Base-by-base conservation (phyloP, 2,888 invertebrate species). In the Cremastinae sp. region DNA sequence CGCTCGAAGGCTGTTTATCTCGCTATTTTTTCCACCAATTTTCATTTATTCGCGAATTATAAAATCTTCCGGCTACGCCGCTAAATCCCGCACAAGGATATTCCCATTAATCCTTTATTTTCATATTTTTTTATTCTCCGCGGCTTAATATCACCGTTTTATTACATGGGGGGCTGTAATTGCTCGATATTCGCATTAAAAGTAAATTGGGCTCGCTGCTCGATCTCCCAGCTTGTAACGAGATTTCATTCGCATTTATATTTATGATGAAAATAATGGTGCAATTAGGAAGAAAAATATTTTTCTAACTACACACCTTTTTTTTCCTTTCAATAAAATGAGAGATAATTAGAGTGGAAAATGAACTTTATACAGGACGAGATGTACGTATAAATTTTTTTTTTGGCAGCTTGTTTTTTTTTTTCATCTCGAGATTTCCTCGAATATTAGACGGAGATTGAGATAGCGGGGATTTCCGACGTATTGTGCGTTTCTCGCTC, bases 11-110 rank as follows among this genome's bases (percentile, higher is more conserved):
- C 66, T 81, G 79, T 81, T 69, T 75, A 47, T 59, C 59, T 12
- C 28, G 28, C 75, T 70, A 43, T 71, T 78, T 75, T 41, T 82
- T 83, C 81, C 80, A 75, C 69, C 66, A 79, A 75, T 75, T 71
- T 71, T 66, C 75, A 66, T 71, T 66, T 38, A 28, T 51, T 20
- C 9, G 16, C 34, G 56, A 22, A 16, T 38, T 9, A 9, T 22
- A 36, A 51, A 59, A 65, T 70, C 64, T 45, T 53, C 41, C 28
- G 4, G 51, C 14, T 41, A 51, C 51, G 20, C 22, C 38, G 22
- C 12, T 12, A 18, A 54, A 70, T 62, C 12, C 20, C 28, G 22
- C 34, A 7, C 45, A 43, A 14, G 10, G 22, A 53, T 41, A 64
- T 41, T 53, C 16, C 5, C 34, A 51, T 41, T 22, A n/a, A 38